Conservation (phyloP, 2,888 invertebrate genomes). For the Girardia tigrina region DNA sequence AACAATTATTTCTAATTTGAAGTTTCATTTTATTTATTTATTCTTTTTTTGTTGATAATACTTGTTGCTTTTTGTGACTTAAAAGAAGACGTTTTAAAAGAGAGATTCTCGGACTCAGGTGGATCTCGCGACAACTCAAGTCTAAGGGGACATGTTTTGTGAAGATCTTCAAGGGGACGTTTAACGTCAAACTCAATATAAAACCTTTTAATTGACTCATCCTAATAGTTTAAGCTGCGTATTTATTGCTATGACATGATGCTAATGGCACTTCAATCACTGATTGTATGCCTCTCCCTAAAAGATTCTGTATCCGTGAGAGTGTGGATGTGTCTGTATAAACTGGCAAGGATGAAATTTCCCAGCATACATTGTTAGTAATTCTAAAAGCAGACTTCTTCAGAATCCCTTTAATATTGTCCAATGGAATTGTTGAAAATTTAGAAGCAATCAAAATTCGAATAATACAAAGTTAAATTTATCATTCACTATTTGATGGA, state of each 20-base stretch:
- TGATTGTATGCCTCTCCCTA: neutral
- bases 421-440: slow-evolving; percentile 6
- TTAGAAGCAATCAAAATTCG: slow-evolving; percentile 19
- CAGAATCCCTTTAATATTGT: slow-evolving; percentile 1
- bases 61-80: too few relatives aligned
- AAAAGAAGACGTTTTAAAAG: too few relatives aligned
- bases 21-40: too few relatives aligned
- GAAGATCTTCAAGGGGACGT: too few relatives aligned
- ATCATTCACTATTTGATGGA: slow-evolving; percentile 18
- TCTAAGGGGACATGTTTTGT: too few relatives aligned
- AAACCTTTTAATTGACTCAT: slow-evolving; percentile 6
- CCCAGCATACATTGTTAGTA: neutral
- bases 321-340: neutral
- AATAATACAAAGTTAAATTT: slow-evolving; percentile 7
- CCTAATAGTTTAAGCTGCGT: neutral
- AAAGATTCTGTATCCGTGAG: too few relatives aligned
- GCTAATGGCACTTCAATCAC: neutral
- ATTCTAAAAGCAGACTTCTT: slow-evolving; percentile 13
- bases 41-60: too few relatives aligned
- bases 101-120: too few relatives aligned
- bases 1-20: too few relatives aligned
- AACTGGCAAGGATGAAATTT: slow-evolving; percentile 16
- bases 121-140: too few relatives aligned
- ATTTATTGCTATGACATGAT: slow-evolving; percentile 9
- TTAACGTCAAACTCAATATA: neutral